Percentiles rank a stretch among this genome's conserved stretches.
Conservation (phyloP, 2,797 vertebrate genomes). For the Lithobates pipiens region DNA sequence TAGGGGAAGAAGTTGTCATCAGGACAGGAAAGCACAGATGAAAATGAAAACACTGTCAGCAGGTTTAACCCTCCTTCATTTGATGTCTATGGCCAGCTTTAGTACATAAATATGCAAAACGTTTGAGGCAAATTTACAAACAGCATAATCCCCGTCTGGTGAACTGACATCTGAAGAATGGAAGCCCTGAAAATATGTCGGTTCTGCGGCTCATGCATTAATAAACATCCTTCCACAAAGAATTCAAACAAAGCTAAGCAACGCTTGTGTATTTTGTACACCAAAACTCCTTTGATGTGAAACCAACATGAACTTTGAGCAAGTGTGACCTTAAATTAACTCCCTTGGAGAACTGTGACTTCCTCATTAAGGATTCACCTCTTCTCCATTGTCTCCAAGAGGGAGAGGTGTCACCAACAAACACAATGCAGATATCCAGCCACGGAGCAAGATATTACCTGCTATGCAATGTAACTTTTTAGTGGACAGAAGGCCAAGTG, state of each 20-base stretch:
- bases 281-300: constrained; percentile 10
- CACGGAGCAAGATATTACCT: constrained; percentile 29
- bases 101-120: too few relatives aligned
- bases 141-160: neutral
- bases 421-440: constrained; percentile 42
- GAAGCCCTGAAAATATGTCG: constrained; percentile 13
- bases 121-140: neutral
- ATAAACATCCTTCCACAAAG: constrained; percentile 38
- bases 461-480: constrained; percentile 11
- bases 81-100: too few relatives aligned
- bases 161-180: neutral
- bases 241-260: constrained; percentile 14
- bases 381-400: constrained; percentile 45
- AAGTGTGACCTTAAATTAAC: constrained; percentile 54
- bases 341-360: constrained; percentile 48
- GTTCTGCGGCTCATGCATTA: neutral
- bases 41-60: too few relatives aligned
- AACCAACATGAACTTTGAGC: constrained; percentile 3
- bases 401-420: constrained; percentile 48
- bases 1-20: too few relatives aligned
- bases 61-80: too few relatives aligned
- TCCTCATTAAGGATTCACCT: constrained; percentile 45
- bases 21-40: too few relatives aligned
- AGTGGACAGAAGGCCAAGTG: neutral
- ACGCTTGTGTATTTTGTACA: constrained; percentile 16